Percentiles rank a stretch among this genome's conserved stretches.
Conservation (phyloP, 1,140 invertebrate species). For the Drosophila bipectinata region DNA sequence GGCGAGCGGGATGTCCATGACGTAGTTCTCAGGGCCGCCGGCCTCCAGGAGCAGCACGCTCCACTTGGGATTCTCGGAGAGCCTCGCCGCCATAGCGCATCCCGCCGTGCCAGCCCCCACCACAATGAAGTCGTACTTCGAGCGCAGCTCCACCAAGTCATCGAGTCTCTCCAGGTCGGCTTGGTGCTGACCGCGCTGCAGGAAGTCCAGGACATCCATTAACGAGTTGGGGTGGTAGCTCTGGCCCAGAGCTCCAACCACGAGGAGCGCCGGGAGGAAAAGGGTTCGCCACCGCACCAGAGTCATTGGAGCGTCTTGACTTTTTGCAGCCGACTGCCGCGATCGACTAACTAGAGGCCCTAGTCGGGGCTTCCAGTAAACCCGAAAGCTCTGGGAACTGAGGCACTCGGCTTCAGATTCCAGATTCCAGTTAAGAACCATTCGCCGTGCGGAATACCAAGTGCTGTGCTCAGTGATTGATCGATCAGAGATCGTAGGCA, state of each 20-base stretch:
- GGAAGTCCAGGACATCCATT: constrained; percentile 36
- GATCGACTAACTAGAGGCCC: constrained; percentile 23
- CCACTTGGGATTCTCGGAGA: constrained; percentile 86
- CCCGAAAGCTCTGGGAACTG: background rate
- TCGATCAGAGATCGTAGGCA: constrained; percentile 3
- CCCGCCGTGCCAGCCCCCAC: constrained; percentile 91
- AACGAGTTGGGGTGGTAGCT: constrained; percentile 39
- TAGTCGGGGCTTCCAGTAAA: background rate
- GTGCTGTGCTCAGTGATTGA: background rate
- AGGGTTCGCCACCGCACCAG: background rate
- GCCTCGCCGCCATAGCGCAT: constrained; percentile 87
- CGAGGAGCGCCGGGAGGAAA: background rate
- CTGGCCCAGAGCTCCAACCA: constrained; percentile 7
- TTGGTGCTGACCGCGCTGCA: constrained; percentile 53
- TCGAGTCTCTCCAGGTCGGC: constrained; percentile 76
- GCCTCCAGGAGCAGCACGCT: constrained; percentile 90
- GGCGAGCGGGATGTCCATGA: constrained; percentile 89
- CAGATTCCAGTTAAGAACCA: background rate
- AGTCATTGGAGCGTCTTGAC: constrained; percentile 27
- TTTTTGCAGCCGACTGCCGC: constrained; percentile 18
- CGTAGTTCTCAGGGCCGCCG: constrained; percentile 86
- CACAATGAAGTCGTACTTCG: constrained; percentile 87
- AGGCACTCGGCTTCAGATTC: background rate
- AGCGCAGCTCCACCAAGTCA: constrained; percentile 65
- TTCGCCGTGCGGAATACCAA: background rate